Conservation (phyloP, 1,140 invertebrate species). For the Leptestheria dahalacensis region DNA sequence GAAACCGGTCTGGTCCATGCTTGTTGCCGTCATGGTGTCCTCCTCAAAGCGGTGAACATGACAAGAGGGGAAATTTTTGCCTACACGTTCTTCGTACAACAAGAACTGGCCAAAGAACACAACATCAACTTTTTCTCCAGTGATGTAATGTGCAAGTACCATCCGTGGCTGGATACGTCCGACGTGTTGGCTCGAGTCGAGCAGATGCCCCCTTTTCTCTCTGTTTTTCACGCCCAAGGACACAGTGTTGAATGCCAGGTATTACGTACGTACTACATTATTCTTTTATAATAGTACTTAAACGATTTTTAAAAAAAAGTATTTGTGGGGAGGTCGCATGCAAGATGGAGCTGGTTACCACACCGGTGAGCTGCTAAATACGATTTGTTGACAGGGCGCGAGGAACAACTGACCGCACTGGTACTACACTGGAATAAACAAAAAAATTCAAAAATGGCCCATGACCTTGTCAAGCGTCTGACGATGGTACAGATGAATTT, state of each 20-base stretch:
- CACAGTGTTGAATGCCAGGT: slow-evolving; percentile 2
- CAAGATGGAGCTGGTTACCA: not conserved
- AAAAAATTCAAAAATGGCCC: not conserved
- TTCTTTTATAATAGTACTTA: too few species aligned
- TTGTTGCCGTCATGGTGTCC: slow-evolving; percentile 1
- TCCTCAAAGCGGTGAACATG: slow-evolving; percentile 8
- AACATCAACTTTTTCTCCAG: not conserved
- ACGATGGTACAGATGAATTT: too few species aligned
- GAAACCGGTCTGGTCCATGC: not conserved
- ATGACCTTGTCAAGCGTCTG: too few species aligned
- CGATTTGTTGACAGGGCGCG: not conserved
- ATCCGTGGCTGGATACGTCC: not conserved
- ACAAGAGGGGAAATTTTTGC: slow-evolving; percentile 5
- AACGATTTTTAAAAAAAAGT: too few species aligned
- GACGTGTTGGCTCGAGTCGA: not conserved
- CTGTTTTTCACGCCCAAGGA: not conserved
- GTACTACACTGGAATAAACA: not conserved
- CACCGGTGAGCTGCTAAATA: not conserved
- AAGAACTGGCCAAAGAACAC: not conserved
- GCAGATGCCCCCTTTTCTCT: not conserved
- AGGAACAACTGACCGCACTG: not conserved
- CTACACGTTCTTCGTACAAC: not conserved
- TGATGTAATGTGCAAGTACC: slow-evolving; percentile 8
- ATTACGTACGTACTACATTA: too few species aligned
- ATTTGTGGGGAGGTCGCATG: too few species aligned